Evolutionary conservation across 2,113 vertebrate species (phyloP).

Genomic region (Thamnophis sirtalis): DNA sequence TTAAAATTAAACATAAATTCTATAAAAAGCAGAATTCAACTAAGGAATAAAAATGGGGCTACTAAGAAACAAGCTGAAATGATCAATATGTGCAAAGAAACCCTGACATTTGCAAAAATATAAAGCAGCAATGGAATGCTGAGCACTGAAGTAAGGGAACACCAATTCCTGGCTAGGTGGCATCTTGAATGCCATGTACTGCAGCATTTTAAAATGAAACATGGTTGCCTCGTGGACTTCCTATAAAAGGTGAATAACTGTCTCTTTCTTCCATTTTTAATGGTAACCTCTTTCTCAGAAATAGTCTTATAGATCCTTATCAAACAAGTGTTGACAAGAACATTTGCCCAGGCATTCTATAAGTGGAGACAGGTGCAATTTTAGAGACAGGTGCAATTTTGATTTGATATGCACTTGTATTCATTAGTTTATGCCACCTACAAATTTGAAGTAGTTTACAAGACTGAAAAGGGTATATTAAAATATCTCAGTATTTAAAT

Average conservation of each 20-base stretch:
- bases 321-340: background rate
- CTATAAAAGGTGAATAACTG: background rate
- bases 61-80: background rate
- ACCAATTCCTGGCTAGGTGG: background rate
- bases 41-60: background rate
- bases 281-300: background rate
- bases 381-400: background rate
- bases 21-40: background rate
- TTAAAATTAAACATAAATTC: background rate
- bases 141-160: background rate
- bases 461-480: background rate
- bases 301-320: background rate
- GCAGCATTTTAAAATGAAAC: background rate
- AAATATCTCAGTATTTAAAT: background rate
- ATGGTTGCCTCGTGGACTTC: background rate
- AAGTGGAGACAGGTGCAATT: no score
- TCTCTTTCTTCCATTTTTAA: background rate
- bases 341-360: background rate
- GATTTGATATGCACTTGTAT: background rate
- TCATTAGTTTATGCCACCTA: background rate
- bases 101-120: background rate
- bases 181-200: background rate
- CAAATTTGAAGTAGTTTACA: background rate
- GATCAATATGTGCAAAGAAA: background rate
- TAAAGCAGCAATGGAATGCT: background rate